Evolutionary conservation across 2,797 vertebrate species (phyloP).

Genomic region (Psittacula echo): DNA sequence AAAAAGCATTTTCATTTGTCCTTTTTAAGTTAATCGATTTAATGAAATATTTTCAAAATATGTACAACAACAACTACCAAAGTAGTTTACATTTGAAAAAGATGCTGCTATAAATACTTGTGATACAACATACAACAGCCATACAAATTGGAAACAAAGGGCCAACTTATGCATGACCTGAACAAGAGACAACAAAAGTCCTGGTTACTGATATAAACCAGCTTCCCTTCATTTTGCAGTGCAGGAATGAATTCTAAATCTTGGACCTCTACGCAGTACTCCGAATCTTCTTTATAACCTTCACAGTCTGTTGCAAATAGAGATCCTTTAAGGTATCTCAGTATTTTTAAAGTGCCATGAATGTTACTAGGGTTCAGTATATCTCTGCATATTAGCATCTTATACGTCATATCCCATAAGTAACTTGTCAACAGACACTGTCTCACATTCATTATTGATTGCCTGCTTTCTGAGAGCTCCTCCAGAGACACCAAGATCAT

Average conservation of each 20-base stretch:
- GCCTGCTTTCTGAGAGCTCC: background rate
- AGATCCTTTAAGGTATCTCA: background rate
- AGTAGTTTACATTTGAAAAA: conserved; percentile 24
- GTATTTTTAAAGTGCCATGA: background rate
- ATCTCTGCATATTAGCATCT: background rate
- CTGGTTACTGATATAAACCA: background rate
- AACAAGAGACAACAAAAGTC: background rate
- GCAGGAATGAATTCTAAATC: background rate
- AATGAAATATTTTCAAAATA: conserved; percentile 42
- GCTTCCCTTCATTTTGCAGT: background rate
- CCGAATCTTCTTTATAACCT: background rate
- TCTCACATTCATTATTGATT: background rate
- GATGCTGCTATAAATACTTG: conserved; percentile 17
- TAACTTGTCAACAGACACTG: background rate
- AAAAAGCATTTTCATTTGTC: conserved; percentile 1
- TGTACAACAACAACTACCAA: conserved; percentile 48
- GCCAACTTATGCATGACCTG: background rate
- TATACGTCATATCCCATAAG: conserved; percentile 35
- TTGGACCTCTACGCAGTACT: background rate
- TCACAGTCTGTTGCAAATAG: background rate
- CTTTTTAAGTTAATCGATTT: conserved; percentile 47
- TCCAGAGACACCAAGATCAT: background rate
- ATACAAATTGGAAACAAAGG: background rate
- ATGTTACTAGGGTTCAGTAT: conserved; percentile 31
- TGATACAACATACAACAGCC: background rate